Conservation (phyloP, 2,888 invertebrate species). For the Lepeophtheirus nordmannii region DNA sequence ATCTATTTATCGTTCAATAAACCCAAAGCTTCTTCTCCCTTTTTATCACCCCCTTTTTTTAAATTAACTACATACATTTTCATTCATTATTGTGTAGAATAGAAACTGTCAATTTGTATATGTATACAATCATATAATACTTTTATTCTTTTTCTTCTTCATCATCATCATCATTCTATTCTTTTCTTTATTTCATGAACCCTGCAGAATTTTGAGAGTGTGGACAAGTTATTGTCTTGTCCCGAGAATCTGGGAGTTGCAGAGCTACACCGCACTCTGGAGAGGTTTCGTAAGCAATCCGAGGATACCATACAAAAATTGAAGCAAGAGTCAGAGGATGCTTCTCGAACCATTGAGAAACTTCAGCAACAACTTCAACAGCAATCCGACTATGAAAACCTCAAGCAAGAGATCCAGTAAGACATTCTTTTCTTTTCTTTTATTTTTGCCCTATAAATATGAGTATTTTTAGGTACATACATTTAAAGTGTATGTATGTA, state of each 20-base stretch:
- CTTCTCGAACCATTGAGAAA: slow-evolving; percentile 22
- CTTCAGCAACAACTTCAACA: slow-evolving; percentile 24
- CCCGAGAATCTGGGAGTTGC: background rate
- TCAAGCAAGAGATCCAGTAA: slow-evolving; percentile 25
- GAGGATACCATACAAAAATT: slow-evolving; percentile 21
- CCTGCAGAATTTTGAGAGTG: background rate
- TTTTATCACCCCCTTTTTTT: too few species aligned
- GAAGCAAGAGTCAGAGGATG: slow-evolving; percentile 18
- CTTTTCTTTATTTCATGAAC: too few species aligned
- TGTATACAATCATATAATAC: too few species aligned
- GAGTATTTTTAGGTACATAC: background rate
- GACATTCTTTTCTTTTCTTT: background rate
- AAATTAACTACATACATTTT: too few species aligned
- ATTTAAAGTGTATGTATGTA: too few species aligned
- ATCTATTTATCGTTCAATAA: too few species aligned
- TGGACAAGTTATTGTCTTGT: background rate
- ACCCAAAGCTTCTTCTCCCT: too few species aligned
- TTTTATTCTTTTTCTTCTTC: too few species aligned
- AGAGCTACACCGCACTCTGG: slow-evolving; percentile 19
- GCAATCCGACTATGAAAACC: slow-evolving; percentile 24
- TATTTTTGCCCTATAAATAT: background rate
- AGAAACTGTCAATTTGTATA: too few species aligned
- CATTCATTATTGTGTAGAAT: too few species aligned
- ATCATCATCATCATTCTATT: too few species aligned
- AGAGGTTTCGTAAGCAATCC: slow-evolving; percentile 9